These are phyloP conservation scores for Aratinga solstitialis DNA, from an alignment of 2,797 vertebrate genomes.

Conservation along the genomic window DNA sequence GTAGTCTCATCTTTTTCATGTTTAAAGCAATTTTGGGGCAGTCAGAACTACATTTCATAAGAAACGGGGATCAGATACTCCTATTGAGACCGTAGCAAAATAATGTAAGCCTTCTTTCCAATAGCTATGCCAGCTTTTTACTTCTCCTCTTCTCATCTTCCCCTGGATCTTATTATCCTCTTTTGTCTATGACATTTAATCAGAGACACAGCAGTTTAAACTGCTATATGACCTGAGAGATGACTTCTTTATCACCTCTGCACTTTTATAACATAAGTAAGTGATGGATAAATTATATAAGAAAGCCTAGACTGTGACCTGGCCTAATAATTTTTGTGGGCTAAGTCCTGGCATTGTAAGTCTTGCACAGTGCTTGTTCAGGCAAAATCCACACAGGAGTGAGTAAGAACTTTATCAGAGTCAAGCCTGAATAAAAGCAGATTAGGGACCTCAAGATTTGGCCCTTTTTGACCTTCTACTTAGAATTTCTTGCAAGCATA, in stretches of 20 bases:
- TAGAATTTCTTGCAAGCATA: neutral
- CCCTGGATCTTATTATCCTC: constrained; percentile 59
- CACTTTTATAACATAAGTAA: constrained; percentile 62
- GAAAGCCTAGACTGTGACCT: constrained; percentile 40
- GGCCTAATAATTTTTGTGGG: constrained; percentile 17
- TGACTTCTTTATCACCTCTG: constrained; percentile 62
- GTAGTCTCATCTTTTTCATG: constrained; percentile 65
- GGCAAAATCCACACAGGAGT: neutral
- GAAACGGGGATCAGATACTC: constrained; percentile 52
- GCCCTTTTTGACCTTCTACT: neutral
- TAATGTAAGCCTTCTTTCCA: constrained; percentile 55
- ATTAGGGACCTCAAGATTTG: neutral
- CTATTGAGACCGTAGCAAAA: constrained; percentile 57
- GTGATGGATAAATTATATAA: constrained; percentile 60
- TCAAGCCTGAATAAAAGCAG: neutral
- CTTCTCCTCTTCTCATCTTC: constrained; percentile 63
- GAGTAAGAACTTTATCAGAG: neutral
- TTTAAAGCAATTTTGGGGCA: constrained; percentile 60
- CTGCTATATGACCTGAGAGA: constrained; percentile 38
- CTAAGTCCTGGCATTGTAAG: constrained; percentile 13
- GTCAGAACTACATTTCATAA: constrained; percentile 55
- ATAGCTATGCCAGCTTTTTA: constrained; percentile 67
- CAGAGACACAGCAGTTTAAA: constrained; percentile 49
- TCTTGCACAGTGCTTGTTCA: constrained; percentile 29
- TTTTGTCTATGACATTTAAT: constrained; percentile 65